phyloP scores from a whole-genome alignment of 2,888 invertebrate genomes.

The Ormyrus pomaceus region DNA sequence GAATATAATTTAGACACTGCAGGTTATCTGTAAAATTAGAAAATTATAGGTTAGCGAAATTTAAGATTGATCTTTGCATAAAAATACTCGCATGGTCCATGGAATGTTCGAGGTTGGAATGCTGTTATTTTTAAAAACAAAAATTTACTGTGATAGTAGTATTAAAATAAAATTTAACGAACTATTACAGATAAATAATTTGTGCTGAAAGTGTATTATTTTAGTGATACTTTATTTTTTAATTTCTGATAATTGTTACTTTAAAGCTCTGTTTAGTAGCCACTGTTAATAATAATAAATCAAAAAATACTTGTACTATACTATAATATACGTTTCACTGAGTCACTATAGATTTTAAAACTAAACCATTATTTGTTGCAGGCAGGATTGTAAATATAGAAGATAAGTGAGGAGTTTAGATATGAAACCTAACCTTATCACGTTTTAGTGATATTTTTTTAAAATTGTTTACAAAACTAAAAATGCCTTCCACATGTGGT shows the following conservation, averaged over 20 bases:
- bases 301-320: background rate
- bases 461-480: conserved; percentile 16
- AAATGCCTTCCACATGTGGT: conserved; percentile 70
- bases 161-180: background rate
- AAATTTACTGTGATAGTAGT: background rate
- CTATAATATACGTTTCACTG: background rate
- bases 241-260: background rate
- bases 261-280: background rate
- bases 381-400: conserved; percentile 25
- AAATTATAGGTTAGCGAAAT: background rate
- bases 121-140: conserved; percentile 1
- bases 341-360: background rate
- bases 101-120: conserved; percentile 10
- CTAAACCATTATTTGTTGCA: conserved; percentile 12
- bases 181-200: background rate
- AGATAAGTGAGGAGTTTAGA: conserved; percentile 9
- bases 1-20: background rate
- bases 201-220: background rate
- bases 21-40: conserved; percentile 4
- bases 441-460: conserved; percentile 31
- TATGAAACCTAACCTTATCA: conserved; percentile 34
- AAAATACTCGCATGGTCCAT: background rate
- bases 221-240: background rate
- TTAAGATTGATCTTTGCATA: background rate
- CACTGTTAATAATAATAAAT: conserved; percentile 18